These are phyloP conservation scores for Etheostoma cragini DNA, from an alignment of 2,113 vertebrate genomes.

Conservation along the genomic window DNA sequence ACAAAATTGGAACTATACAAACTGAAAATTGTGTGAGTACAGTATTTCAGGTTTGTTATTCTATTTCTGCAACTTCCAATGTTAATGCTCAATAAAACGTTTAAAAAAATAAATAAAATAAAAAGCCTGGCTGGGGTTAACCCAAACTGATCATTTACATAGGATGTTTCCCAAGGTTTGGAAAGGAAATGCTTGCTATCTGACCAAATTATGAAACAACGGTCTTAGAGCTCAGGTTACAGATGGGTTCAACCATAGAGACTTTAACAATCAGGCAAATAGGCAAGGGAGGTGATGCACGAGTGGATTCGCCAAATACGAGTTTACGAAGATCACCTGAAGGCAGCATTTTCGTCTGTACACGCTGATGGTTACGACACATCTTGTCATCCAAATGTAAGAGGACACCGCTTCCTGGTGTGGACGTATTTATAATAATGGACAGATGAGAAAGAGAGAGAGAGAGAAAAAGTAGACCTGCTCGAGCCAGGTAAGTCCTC, in stretches of 20 bases:
- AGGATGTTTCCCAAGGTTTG: no score
- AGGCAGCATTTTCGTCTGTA: constrained; percentile 36
- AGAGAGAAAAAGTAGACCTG: background rate
- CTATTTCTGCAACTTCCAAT: no score
- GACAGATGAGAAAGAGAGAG: constrained; percentile 15
- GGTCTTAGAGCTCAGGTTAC: background rate
- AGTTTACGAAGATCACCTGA: constrained; percentile 11
- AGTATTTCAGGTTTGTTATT: no score
- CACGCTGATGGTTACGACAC: constrained; percentile 50
- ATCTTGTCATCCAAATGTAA: constrained; percentile 60
- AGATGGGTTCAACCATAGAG: background rate
- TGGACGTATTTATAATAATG: constrained; percentile 12
- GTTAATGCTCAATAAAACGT: no score
- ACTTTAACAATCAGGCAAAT: no score
- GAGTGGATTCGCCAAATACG: constrained; percentile 7
- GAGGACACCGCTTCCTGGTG: constrained; percentile 80
- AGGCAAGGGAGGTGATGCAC: background rate
- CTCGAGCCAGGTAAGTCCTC: background rate
- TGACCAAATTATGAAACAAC: no score
- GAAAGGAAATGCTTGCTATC: no score
- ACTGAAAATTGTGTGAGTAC: no score
- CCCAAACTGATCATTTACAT: no score
- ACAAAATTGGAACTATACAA: no score
- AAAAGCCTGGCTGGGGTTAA: no score
- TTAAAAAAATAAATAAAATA: no score